Evolutionary conservation across 2,113 vertebrate species (phyloP).

Genomic region (Lota lota): DNA sequence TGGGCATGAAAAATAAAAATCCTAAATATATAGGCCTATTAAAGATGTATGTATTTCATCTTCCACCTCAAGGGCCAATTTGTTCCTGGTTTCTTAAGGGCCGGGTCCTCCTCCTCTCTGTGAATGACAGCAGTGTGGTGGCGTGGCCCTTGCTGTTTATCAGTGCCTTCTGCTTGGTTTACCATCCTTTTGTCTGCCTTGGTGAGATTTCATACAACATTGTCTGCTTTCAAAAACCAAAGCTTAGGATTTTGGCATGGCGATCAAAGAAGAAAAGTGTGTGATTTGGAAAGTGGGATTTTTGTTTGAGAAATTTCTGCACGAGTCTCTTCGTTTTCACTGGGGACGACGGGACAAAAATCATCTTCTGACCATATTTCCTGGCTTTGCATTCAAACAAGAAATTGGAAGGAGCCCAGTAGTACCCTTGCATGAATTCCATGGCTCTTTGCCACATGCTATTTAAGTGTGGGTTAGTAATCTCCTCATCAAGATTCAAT

Average conservation of each 20-base stretch:
- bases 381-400: conserved; percentile 52
- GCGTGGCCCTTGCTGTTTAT: conserved; percentile 32
- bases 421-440: conserved; percentile 47
- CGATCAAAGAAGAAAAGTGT: conserved; percentile 59
- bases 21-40: no score
- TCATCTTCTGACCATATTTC: conserved; percentile 49
- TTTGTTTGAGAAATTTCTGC: conserved; percentile 50
- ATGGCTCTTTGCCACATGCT: conserved; percentile 41
- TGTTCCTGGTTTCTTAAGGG: no score
- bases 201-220: conserved; percentile 41
- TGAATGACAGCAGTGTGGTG: neutral
- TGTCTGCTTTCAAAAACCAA: conserved; percentile 53
- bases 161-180: conserved; percentile 35
- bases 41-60: no score
- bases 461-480: conserved; percentile 55
- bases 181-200: conserved; percentile 34
- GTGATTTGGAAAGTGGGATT: conserved; percentile 40
- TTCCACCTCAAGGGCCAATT: no score
- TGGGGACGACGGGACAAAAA: conserved; percentile 52
- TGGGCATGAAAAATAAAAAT: no score
- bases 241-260: conserved; percentile 54
- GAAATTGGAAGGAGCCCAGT: conserved; percentile 55
- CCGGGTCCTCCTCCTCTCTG: neutral
- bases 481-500: conserved; percentile 53
- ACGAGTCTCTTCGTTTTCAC: conserved; percentile 45